Evolutionary conservation across 1,140 invertebrate species (phyloP).

Genomic region (Aphidius gifuensis): DNA sequence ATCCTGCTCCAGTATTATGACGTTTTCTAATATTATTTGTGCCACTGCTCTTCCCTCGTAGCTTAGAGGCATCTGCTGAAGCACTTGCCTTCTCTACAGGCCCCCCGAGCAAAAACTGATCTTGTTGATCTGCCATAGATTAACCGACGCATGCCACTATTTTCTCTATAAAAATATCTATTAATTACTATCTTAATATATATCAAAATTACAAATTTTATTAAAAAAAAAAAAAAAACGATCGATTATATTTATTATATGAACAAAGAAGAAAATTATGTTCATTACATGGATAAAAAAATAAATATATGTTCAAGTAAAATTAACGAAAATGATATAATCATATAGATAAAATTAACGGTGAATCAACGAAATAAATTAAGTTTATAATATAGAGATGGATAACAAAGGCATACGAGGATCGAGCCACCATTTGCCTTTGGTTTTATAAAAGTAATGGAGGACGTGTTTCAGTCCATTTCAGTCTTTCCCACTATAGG

Average conservation of each 20-base stretch:
- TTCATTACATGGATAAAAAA: background rate
- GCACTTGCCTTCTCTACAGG: conserved; percentile 57
- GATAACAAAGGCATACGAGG: conserved; percentile 36
- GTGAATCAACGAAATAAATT: too few relatives aligned
- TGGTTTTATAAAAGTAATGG: conserved; percentile 43
- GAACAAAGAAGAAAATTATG: background rate
- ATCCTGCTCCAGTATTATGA: conserved; percentile 44
- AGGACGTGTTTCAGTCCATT: conserved; percentile 42
- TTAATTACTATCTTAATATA: conserved; percentile 14
- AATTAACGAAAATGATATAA: background rate
- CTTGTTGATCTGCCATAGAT: conserved; percentile 59
- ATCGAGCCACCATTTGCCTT: conserved; percentile 47
- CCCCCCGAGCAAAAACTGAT: conserved; percentile 56
- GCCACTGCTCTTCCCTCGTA: conserved; percentile 46
- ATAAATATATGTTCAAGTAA: background rate
- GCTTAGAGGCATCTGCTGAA: conserved; percentile 54
- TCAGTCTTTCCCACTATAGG: conserved; percentile 27
- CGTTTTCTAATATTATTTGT: conserved; percentile 49
- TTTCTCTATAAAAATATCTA: conserved; percentile 45
- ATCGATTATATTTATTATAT: background rate
- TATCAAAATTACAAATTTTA: background rate
- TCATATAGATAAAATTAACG: too few relatives aligned
- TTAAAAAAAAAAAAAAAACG: background rate
- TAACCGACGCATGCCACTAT: conserved; percentile 59
- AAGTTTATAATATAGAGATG: background rate